Conservation (phyloP, 2,888 invertebrate genomes). For the Trichacis sp. region DNA sequence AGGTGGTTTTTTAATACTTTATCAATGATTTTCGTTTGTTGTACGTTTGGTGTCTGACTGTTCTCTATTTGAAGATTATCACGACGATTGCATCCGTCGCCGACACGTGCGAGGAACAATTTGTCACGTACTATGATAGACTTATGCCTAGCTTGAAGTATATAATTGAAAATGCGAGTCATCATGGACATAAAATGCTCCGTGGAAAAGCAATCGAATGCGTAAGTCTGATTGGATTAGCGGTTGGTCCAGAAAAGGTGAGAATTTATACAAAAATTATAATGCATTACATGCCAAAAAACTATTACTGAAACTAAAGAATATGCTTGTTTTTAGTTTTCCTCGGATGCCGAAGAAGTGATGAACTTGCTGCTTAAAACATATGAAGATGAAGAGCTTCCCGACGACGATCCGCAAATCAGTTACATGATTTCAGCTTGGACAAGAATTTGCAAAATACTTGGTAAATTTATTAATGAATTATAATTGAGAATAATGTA, state of each 20-base stretch:
- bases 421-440: conserved; percentile 98
- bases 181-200: conserved; percentile 87
- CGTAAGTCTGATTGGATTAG: conserved; percentile 95
- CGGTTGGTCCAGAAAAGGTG: conserved; percentile 81
- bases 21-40: not conserved
- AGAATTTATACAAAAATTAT: conserved; percentile 10
- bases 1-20: conserved; percentile 68
- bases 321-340: conserved; percentile 73
- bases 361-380: conserved; percentile 95
- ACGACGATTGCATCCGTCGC: conserved; percentile 99
- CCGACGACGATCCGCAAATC: conserved; percentile 96
- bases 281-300: not conserved
- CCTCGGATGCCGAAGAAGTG: conserved; percentile 91
- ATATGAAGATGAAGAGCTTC: conserved; percentile 85
- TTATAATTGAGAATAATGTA: too few species aligned
- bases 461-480: too few species aligned
- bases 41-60: too few species aligned
- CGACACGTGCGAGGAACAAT: conserved; percentile 97
- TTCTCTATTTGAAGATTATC: conserved; percentile 78
- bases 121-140: conserved; percentile 93
- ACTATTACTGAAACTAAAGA: not conserved
- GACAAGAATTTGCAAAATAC: conserved; percentile 97
- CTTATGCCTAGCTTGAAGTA: conserved; percentile 94
- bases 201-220: conserved; percentile 99
- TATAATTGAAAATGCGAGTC: conserved; percentile 94